These are phyloP conservation scores for Aphidius colemani DNA, from an alignment of 2,888 invertebrate genomes.

Conservation along the genomic window DNA sequence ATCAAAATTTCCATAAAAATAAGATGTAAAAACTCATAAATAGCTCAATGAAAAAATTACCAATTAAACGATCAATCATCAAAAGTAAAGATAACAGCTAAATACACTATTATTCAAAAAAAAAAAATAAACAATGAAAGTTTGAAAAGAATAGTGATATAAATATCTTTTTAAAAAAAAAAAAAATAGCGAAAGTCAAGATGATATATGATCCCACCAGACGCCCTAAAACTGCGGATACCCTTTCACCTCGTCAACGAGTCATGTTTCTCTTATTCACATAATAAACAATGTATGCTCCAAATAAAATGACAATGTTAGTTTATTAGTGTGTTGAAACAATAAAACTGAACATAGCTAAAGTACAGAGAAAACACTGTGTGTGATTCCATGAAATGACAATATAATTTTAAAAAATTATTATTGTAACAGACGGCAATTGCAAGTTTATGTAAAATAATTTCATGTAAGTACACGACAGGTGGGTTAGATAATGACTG, in stretches of 20 bases:
- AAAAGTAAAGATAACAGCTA: no score
- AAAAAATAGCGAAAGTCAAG: neutral
- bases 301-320: no score
- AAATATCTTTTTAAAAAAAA: no score
- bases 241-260: constrained; percentile 14
- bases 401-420: neutral
- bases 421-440: no score
- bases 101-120: no score
- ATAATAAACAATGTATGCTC: no score
- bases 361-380: neutral
- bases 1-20: no score
- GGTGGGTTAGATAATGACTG: constrained; percentile 45
- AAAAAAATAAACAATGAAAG: no score
- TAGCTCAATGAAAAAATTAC: neutral
- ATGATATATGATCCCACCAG: constrained; percentile 6
- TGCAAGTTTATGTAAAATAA: neutral
- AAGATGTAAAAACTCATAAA: no score
- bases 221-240: constrained; percentile 14
- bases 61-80: no score
- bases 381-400: neutral
- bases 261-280: neutral
- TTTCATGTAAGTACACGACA: constrained; percentile 29
- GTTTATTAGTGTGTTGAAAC: neutral
- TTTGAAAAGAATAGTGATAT: no score
- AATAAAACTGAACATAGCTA: neutral